Evolutionary conservation across 2,888 invertebrate species (phyloP), one percentile per base, ranked within the genome.

Genomic region (Hermaeophaga mercurialis): DNA sequence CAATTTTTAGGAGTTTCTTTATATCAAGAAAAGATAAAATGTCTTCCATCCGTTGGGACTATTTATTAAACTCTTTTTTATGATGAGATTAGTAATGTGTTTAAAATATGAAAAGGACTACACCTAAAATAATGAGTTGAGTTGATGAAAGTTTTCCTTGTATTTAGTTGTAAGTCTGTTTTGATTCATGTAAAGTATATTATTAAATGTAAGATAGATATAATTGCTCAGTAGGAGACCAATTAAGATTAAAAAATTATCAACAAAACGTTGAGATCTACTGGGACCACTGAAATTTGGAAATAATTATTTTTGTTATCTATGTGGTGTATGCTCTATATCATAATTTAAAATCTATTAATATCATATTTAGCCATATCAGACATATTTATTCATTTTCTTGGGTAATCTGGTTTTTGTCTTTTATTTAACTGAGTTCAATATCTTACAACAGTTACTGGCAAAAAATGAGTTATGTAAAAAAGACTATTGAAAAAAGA

Each of bases 71-170:
- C 44, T 14, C 19, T 45, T 34, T 33, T 24, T n/a, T 33, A 59
- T 38, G 56, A 65, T 63, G 58, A 43, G 47, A 38, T 50, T 50
- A 61, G 41, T 62, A 55, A 60, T 53, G 41, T 67, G 56, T 63
- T 56, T 55, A 24, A 61, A 54, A 54, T 66, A 64, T 53, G 65
- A 68, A 50, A 66, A 66, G 56, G 66, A 68, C 65, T 68, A 68
- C 59, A 69, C 66, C 46, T 67, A 66, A 65, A 68, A 64, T 63
- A n/a, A 68, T 67, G 66, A 67, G 64, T 66, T 67, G 63, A 58
- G 59, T 46, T 31, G 50, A 56, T 58, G 49, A 39, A 33, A 41
- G 43, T 38, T 47, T 28, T 47, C 47, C 50, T 59, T 58, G 57
- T 56, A 56, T 65, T 62, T 69, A 70, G 69, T 68, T 67, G 65